Evolutionary conservation across 2,797 vertebrate genomes (phyloP).

Genomic region (Bufotes viridis): DNA sequence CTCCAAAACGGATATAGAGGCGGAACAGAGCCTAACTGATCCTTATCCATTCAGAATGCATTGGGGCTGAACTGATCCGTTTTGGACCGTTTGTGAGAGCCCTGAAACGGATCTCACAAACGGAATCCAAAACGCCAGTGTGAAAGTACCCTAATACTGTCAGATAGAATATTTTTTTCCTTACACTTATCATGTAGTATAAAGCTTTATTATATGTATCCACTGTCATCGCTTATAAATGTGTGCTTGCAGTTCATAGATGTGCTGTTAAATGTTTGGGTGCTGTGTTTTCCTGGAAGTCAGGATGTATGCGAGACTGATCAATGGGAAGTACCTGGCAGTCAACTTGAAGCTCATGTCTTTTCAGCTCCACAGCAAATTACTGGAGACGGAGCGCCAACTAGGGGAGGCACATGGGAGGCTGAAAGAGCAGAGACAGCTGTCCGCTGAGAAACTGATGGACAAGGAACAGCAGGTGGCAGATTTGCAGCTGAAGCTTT

Average conservation of each 20-base stretch:
- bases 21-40: too few relatives aligned
- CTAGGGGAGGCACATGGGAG: slow-evolving; percentile 92
- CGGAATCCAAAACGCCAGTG: too few relatives aligned
- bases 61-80: too few relatives aligned
- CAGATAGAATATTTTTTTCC: too few relatives aligned
- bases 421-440: slow-evolving; percentile 95
- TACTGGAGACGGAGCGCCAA: slow-evolving; percentile 93
- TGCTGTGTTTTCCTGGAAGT: neutral
- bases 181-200: too few relatives aligned
- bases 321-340: slow-evolving; percentile 49
- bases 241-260: neutral
- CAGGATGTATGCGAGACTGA: slow-evolving; percentile 1
- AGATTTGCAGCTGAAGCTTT: slow-evolving; percentile 92
- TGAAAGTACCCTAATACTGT: too few relatives aligned
- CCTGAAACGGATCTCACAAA: too few relatives aligned
- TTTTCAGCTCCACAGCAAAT: slow-evolving; percentile 89
- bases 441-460: slow-evolving; percentile 95
- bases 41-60: too few relatives aligned
- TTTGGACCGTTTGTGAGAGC: too few relatives aligned
- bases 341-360: neutral
- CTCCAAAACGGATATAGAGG: too few relatives aligned
- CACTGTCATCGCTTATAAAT: too few relatives aligned
- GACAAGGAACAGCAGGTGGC: slow-evolving; percentile 95
- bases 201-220: too few relatives aligned
- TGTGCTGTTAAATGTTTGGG: neutral